A percentile compares a stretch with the other conserved stretches of the same genome.
phyloP scores from a whole-genome alignment of 2,797 vertebrate species.

The Lycodopsis pacificus region DNA sequence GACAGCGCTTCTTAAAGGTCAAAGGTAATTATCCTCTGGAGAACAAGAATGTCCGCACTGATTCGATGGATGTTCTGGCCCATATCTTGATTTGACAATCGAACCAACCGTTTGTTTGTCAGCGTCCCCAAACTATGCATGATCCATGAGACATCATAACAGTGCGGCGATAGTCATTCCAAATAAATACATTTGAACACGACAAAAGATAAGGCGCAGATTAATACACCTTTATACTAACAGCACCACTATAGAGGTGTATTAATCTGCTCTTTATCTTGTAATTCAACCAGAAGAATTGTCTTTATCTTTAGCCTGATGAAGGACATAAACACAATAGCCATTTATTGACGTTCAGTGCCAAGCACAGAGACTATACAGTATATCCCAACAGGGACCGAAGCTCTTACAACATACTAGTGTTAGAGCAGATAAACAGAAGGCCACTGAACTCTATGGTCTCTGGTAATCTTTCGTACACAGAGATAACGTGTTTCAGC shows the following conservation, averaged over 20 bases:
- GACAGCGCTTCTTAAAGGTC: constrained; percentile 4
- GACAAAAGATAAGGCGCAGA: constrained; percentile 4
- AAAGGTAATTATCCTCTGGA: constrained; percentile 27
- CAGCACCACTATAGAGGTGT: background rate
- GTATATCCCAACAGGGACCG: constrained; percentile 8
- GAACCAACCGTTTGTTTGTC: background rate
- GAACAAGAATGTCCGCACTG: constrained; percentile 5
- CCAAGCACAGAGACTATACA: background rate
- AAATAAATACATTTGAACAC: constrained; percentile 3
- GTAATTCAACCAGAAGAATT: constrained; percentile 21
- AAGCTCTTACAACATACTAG: constrained; percentile 11
- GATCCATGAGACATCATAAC: background rate
- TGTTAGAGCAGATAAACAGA: constrained; percentile 36
- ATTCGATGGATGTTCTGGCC: constrained; percentile 17
- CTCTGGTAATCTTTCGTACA: constrained; percentile 19
- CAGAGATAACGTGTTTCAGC: constrained; percentile 21
- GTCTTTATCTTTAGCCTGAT: constrained; percentile 10
- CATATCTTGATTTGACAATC: constrained; percentile 1
- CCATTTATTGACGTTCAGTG: constrained; percentile 3
- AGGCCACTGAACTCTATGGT: constrained; percentile 25
- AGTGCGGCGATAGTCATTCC: background rate
- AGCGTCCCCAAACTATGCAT: constrained; percentile 8
- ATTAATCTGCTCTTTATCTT: constrained; percentile 28
- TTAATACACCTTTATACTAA: background rate
- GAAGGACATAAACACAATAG: constrained; percentile 12